A percentile compares a stretch with the other conserved stretches of the same genome.
Evolutionary conservation across 2,888 invertebrate species (phyloP).

Genomic region (Agonum fuliginosum): DNA sequence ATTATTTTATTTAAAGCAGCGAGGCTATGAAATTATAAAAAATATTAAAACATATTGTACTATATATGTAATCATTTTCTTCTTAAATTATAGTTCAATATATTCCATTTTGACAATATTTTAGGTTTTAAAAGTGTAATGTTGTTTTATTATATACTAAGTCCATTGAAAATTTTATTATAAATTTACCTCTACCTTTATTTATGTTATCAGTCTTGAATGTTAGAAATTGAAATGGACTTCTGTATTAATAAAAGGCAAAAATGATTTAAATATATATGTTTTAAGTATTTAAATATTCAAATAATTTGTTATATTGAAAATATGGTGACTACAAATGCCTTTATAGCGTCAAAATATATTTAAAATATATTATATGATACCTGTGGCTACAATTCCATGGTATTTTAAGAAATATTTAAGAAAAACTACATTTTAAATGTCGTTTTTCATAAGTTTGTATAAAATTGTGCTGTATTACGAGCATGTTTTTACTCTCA

Average conservation of each 20-base stretch:
- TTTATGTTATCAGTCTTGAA: neutral
- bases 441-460: constrained; percentile 60
- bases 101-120: constrained; percentile 74
- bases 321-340: constrained; percentile 73
- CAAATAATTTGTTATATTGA: constrained; percentile 67
- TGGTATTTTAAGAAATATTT: constrained; percentile 62
- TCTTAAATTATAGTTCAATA: constrained; percentile 62
- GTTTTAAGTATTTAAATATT: constrained; percentile 54
- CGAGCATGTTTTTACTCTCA: constrained; percentile 68
- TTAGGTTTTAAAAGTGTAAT: constrained; percentile 67
- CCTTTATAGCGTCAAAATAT: constrained; percentile 73
- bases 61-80: constrained; percentile 50
- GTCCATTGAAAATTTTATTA: constrained; percentile 48
- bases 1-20: constrained; percentile 51
- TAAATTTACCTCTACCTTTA: constrained; percentile 1
- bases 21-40: constrained; percentile 57
- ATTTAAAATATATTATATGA: constrained; percentile 62
- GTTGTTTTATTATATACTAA: constrained; percentile 61
- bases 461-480: constrained; percentile 60
- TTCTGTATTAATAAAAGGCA: constrained; percentile 54
- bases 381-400: constrained; percentile 49
- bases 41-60: constrained; percentile 42
- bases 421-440: constrained; percentile 70
- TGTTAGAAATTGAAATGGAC: constrained; percentile 52
- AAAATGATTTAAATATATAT: constrained; percentile 55